Evolutionary conservation across 2,888 invertebrate genomes (phyloP), one percentile per base, ranked within the genome.

Genomic region (Cordilura impudica): DNA sequence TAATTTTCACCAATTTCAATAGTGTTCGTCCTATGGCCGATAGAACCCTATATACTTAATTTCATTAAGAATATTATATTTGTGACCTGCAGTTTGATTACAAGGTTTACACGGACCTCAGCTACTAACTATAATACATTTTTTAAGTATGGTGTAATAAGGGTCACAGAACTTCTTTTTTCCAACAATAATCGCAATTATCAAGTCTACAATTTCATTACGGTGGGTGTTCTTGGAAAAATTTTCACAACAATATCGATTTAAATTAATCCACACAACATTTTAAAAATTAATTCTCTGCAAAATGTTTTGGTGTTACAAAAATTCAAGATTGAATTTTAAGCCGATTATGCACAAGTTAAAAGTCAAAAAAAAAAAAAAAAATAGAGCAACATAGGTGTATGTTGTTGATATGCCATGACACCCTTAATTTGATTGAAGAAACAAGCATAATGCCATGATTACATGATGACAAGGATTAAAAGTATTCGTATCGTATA

Each of bases 341-440:
- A 79, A 79, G 56, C 79, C 79, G 75, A 75, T 79, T 79, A 79
- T 29, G 7, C 35, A 16, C 5, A 31, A 39, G 35, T 8, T 26
- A 65, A 51, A 49, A 31, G 43, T 43, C 23, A 53, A 73, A 19
- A 7, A 61, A 29, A 10, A 51, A 60, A 47, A 43, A 54, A 29
- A 5, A 14, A 65, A 65, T 47, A 18, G 45, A 14, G 14, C 47
- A 61, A 51, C 14, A 12, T 4, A 5, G 19, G 45, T 26, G 45
- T 26, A 23, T 45, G 43, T 14, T 26, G 26, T n/a, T 60, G 19
- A 43, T 58, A 63, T 61, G 39, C 58, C 69, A 78, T 29, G 70
- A 53, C 79, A 79, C 79, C 79, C 79, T 75, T 79, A 75, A 79
- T 63, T 79, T 51, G 71, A 71, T 75, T 56, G 21, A 63, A 31